Conservation (phyloP, 2,888 invertebrate genomes). For the Stenolophus ochropezus region DNA sequence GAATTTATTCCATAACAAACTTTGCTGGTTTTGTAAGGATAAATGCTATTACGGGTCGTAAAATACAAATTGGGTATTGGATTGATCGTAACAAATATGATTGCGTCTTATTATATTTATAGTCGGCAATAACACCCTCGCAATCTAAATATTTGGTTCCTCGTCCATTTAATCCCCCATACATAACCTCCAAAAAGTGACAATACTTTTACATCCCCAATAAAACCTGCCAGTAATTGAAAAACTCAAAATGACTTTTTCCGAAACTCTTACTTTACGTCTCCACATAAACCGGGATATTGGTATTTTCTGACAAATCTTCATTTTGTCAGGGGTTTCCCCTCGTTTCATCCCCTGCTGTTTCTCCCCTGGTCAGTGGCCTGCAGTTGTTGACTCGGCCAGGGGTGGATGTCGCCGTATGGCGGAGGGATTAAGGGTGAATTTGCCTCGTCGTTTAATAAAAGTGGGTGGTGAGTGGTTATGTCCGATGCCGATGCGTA, state of each 20-base stretch:
- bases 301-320: conserved; percentile 60
- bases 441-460: background rate
- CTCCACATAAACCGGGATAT: conserved; percentile 55
- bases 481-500: conserved; percentile 30
- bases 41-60: too few relatives aligned
- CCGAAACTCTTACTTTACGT: conserved; percentile 42
- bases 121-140: background rate
- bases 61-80: too few relatives aligned
- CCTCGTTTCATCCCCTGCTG: conserved; percentile 1
- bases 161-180: conserved; percentile 37
- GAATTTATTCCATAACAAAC: too few relatives aligned
- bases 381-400: conserved; percentile 20
- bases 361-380: conserved; percentile 16
- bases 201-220: conserved; percentile 44
- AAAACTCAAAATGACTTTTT: conserved; percentile 52
- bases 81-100: too few relatives aligned
- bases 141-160: conserved; percentile 24
- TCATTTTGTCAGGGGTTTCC: conserved; percentile 55
- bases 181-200: conserved; percentile 46
- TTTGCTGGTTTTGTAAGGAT: too few relatives aligned
- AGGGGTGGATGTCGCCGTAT: background rate
- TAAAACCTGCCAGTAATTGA: conserved; percentile 49
- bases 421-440: background rate
- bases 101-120: background rate
- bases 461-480: conserved; percentile 40